phyloP scores from a whole-genome alignment of 2,888 invertebrate species.

The Eudasyphora cyanicolor region DNA sequence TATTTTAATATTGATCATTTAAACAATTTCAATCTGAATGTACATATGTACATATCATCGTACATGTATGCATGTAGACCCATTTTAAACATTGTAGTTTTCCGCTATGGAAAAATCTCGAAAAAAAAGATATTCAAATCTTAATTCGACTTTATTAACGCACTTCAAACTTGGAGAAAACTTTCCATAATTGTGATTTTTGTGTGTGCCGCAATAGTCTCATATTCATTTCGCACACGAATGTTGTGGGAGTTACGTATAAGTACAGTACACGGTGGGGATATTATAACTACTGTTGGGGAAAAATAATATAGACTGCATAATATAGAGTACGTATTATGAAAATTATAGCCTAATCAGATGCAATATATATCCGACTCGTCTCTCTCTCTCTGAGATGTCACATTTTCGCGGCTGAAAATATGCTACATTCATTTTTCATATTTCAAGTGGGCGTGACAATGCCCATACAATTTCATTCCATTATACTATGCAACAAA shows the following conservation, averaged over 20 bases:
- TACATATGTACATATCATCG: too few relatives aligned
- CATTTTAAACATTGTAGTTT: slow-evolving; percentile 48
- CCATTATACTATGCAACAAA: too few relatives aligned
- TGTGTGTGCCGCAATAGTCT: slow-evolving; percentile 10
- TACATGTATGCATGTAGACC: neutral
- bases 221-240: neutral
- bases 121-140: slow-evolving; percentile 30
- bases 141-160: slow-evolving; percentile 65
- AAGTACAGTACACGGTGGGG: neutral
- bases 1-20: too few relatives aligned
- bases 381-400: too few relatives aligned
- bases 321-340: too few relatives aligned
- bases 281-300: neutral
- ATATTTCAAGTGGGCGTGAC: too few relatives aligned
- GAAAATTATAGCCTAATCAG: too few relatives aligned
- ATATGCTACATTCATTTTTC: too few relatives aligned
- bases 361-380: too few relatives aligned
- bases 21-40: too few relatives aligned
- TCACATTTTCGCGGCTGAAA: too few relatives aligned
- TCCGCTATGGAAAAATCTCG: slow-evolving; percentile 50
- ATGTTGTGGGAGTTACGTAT: neutral
- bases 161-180: slow-evolving; percentile 56
- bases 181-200: slow-evolving; percentile 53
- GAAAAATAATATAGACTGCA: neutral
- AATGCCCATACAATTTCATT: too few relatives aligned